Evolutionary conservation across 2,888 invertebrate genomes (phyloP), one percentile per base, ranked within the genome.

Genomic region (Netelia fuscicornis): DNA sequence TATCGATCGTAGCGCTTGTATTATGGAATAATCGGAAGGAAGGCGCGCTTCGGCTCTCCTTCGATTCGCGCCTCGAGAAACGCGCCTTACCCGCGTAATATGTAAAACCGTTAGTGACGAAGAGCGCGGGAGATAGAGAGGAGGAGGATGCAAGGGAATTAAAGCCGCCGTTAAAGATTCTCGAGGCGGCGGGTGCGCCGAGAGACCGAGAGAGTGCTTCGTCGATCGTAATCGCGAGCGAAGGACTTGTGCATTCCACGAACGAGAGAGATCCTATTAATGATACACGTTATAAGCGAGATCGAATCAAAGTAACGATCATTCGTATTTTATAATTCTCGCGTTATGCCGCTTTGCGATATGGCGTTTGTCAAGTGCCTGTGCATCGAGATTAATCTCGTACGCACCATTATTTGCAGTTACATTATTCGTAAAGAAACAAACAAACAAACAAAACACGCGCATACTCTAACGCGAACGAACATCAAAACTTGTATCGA

Each of bases 221-320:
- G 78, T 70, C 78, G 78, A 77, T 67, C 13, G 58, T 64, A 52
- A 78, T 78, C 74, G 84, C 17, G 58, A 79, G 80, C 82, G 81
- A 88, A 86, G 81, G 85, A 87, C 84, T 82, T 13, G 87, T 84
- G 86, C 88, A 88, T 88, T 88, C 88, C 88, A 87, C 81, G 75
- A 77, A 85, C 68, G 72, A 77, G 52, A 77, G 52, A 79, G 77
- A 85, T 76, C 67, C 64, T 71, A 77, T 52, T 44, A 25, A 71
- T 42, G 70, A 79, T 71, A 68, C 58, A 82, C 70, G 76, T 79
- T 85, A 44, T 60, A 65, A 83, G 56, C 64, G 65, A 65, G 81
- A 84, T 86, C 64, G 25, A 77, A 84, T 86, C 86, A 86, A 78
- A 85, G 71, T 62, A 79, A 68, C 23, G 74, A 81, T 76, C 77